Conservation (phyloP, 2,888 invertebrate genomes). For the Ditula angustiorana region DNA sequence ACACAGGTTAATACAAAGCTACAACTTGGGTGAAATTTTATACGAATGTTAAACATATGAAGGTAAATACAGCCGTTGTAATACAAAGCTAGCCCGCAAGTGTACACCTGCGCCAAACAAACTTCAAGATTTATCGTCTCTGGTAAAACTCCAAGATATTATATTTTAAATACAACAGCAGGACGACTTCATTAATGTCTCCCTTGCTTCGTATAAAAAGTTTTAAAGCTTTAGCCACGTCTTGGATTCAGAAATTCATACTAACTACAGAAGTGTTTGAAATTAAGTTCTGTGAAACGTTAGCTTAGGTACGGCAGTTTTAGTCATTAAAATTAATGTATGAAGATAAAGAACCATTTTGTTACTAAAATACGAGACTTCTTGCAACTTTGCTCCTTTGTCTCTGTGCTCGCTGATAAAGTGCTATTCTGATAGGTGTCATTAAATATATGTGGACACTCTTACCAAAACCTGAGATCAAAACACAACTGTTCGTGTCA, state of each 20-base stretch:
- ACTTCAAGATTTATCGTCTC: constrained; percentile 52
- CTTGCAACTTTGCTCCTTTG: no score
- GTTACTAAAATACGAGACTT: neutral
- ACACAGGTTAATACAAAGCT: neutral
- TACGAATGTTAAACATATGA: constrained; percentile 15
- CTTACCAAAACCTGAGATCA: no score
- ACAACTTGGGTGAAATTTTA: neutral
- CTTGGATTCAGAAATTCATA: constrained; percentile 6
- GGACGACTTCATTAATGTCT: constrained; percentile 13
- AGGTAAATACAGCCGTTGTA: constrained; percentile 1
- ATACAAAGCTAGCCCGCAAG: constrained; percentile 25
- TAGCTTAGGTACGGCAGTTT: constrained; percentile 15
- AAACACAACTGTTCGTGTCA: no score
- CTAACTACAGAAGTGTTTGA: neutral
- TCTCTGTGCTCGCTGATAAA: no score
- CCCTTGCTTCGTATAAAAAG: constrained; percentile 15
- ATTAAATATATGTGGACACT: no score
- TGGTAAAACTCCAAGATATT: constrained; percentile 41
- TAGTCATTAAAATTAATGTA: neutral
- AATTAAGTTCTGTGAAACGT: constrained; percentile 2
- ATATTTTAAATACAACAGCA: constrained; percentile 31
- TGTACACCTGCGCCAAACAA: constrained; percentile 55
- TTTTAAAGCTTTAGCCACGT: neutral
- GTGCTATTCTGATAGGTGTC: no score
- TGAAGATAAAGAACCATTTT: neutral